Percentiles rank a stretch among this genome's conserved stretches.
Conservation (phyloP, 1,140 invertebrate genomes). For the Caenorhabditis elegans region DNA sequence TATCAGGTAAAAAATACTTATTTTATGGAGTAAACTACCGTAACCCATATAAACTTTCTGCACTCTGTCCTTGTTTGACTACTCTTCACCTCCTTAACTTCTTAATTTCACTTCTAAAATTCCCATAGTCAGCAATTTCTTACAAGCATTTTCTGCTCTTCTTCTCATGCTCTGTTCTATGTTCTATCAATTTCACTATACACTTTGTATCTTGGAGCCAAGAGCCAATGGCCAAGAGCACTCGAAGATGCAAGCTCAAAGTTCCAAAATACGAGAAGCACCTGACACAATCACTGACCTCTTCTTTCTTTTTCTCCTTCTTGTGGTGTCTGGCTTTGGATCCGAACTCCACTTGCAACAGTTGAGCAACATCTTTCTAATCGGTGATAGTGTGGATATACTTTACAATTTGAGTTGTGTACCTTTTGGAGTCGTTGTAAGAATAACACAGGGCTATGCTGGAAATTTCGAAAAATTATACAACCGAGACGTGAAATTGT, state of each 20-base stretch:
- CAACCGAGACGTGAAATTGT: no score
- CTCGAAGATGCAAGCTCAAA: neutral
- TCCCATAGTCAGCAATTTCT: no score
- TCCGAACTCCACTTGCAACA: neutral
- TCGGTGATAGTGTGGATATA: neutral
- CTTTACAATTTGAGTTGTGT: neutral
- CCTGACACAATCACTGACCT: neutral
- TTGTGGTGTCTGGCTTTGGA: neutral
- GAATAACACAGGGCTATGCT: neutral
- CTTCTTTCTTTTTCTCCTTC: neutral
- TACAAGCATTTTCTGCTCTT: neutral
- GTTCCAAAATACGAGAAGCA: neutral
- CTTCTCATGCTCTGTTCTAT: neutral
- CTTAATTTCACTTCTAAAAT: no score
- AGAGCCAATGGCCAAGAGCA: no score
- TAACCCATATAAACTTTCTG: no score
- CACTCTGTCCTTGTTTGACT: no score
- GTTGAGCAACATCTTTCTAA: neutral
- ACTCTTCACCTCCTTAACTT: no score
- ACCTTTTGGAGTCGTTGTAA: neutral
- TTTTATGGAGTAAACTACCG: no score
- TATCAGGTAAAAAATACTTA: no score
- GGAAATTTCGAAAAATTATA: neutral
- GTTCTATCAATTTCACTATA: neutral
- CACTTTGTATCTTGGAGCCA: conserved; percentile 25